Base-by-base conservation (phyloP, 2,113 vertebrate species). In the Herpetotheres cachinnans region DNA sequence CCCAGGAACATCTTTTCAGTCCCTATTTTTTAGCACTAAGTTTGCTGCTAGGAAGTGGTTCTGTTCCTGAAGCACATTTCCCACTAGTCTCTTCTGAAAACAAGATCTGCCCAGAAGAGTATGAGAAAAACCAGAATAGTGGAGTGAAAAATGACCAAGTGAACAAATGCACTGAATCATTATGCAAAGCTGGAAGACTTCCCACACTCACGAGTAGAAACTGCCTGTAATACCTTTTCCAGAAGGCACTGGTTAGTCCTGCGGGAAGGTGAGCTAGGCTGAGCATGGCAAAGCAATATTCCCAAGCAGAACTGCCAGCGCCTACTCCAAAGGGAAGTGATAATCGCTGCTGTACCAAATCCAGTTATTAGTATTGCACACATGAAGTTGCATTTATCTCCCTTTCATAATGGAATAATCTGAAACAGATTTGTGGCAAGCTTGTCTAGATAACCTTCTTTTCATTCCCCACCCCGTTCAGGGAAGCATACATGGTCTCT, bases 101-200 rank as follows among this genome's bases (percentile, higher is more conserved):
- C 22, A 65, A 10, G 13, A 76, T 9, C 77, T 72, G 65, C 27
- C 58, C 58, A 82, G 69, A 30, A 38, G 18, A 58, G 22, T 0
- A 8, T 0, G 16, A 73, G 38, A 70, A 61, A 85, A 79, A 76
- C 3, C 34, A 29, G 3, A 61, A 11, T 10, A 40, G 11, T 0
- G 5, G 34, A 65, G 49, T 13, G 46, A 63, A 29, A 79, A 90
- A 32, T 2, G 8, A 10, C 34, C 0, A 3, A 67, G 56, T 8
- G 38, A 85, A 21, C 11, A 72, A 38, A 14, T 0, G 2, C 5
- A 27, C 16, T 1, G 20, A 32, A 3, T 34, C 24, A 6, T 42
- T 3, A 12, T 7, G 16, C 56, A 36, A 42, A 89, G 65, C 44
- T 10, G 16, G 21, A 38, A 36, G 36, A n/a, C 77, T 7, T 89